Percentiles rank a stretch among this genome's conserved stretches.
These are phyloP conservation scores for Omphaloscelis lunosa DNA, from an alignment of 2,888 invertebrate genomes.

Conservation along the genomic window DNA sequence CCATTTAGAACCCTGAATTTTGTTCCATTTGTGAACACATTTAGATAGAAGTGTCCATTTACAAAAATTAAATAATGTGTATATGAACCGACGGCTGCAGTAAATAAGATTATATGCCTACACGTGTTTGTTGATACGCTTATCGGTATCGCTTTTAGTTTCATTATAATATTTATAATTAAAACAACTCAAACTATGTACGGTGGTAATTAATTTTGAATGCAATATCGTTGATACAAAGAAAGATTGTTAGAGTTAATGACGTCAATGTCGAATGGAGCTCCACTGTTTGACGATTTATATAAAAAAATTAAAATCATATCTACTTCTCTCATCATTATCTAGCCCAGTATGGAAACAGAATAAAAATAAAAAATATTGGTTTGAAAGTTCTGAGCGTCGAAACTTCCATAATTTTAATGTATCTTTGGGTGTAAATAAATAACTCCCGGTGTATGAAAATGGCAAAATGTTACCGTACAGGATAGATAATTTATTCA, in stretches of 20 bases:
- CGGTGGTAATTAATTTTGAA: neutral
- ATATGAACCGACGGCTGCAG: neutral
- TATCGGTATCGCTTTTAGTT: slow-evolving; percentile 19
- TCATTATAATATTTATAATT: slow-evolving; percentile 6
- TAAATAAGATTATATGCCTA: slow-evolving; percentile 5
- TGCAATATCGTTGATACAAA: neutral
- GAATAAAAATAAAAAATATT: too few relatives aligned
- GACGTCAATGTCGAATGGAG: too few relatives aligned
- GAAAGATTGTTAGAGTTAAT: neutral
- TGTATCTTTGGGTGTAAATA: too few relatives aligned
- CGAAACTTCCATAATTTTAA: too few relatives aligned
- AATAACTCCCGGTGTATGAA: too few relatives aligned
- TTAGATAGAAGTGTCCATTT: neutral
- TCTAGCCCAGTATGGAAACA: too few relatives aligned
- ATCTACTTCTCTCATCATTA: too few relatives aligned
- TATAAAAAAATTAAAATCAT: too few relatives aligned
- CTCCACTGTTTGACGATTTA: too few relatives aligned
- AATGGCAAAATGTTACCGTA: too few relatives aligned
- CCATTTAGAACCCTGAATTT: neutral
- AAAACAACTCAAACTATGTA: neutral
- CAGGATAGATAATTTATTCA: too few relatives aligned
- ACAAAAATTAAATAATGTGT: neutral
- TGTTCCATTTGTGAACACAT: neutral
- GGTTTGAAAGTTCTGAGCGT: too few relatives aligned
- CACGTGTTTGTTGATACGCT: slow-evolving; percentile 28